Evolutionary conservation across 2,113 vertebrate species (phyloP).

Genomic region (Zosterops hypoxanthus): DNA sequence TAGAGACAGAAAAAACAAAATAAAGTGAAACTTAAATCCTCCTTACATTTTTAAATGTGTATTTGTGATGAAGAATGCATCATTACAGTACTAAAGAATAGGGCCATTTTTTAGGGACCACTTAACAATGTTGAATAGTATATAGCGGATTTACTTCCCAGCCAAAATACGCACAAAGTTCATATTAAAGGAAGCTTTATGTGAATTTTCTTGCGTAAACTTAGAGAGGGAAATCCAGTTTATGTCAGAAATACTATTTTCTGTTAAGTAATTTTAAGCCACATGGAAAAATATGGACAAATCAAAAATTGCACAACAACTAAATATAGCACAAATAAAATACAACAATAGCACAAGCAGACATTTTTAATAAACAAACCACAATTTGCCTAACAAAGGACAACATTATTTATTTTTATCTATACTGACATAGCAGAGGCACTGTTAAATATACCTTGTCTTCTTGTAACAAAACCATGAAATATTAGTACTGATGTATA

Average conservation of each 20-base stretch:
- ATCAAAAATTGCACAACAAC: not conserved
- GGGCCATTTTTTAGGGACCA: not conserved
- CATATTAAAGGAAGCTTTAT: not conserved
- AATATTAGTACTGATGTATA: not conserved
- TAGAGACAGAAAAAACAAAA: conserved; percentile 57
- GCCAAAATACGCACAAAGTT: not conserved
- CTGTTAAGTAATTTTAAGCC: not conserved
- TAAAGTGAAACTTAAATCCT: conserved; percentile 34
- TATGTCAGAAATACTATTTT: not conserved
- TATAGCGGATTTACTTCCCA: not conserved
- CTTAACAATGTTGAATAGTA: not conserved
- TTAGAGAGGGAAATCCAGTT: not conserved
- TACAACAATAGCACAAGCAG: not conserved
- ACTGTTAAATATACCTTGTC: not conserved
- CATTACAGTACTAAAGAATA: not conserved
- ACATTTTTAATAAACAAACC: not conserved
- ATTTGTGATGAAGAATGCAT: not conserved
- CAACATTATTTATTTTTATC: not conserved
- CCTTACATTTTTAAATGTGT: not conserved
- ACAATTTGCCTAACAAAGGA: not conserved
- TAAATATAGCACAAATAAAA: not conserved
- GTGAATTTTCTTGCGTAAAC: not conserved
- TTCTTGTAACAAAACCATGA: not conserved
- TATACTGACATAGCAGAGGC: not conserved
- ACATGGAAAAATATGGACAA: not conserved